Percentiles rank a stretch among this genome's conserved stretches.
Conservation (phyloP, 1,140 invertebrate genomes). For the Contarinia nasturtii region DNA sequence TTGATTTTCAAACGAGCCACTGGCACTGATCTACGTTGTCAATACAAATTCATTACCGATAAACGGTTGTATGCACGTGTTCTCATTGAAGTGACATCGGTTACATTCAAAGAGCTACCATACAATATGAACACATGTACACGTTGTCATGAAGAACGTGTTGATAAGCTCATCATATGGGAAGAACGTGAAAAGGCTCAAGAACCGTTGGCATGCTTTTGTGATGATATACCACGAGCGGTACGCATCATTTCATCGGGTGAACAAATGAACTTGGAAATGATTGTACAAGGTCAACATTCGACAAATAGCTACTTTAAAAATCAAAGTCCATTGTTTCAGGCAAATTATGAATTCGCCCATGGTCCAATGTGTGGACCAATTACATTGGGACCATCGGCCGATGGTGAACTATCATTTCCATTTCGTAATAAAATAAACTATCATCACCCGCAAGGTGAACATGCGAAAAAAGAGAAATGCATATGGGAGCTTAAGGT, state of each 20-base stretch:
- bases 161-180: slow-evolving; percentile 61
- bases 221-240: slow-evolving; percentile 36
- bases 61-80: slow-evolving; percentile 58
- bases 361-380: slow-evolving; percentile 75
- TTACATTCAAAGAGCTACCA: slow-evolving; percentile 40
- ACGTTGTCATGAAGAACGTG: slow-evolving; percentile 64
- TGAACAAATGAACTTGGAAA: slow-evolving; percentile 54
- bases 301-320: slow-evolving; percentile 75
- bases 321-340: slow-evolving; percentile 56
- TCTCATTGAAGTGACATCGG: slow-evolving; percentile 33
- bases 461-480: slow-evolving; percentile 39
- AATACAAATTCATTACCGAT: slow-evolving; percentile 67
- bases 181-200: slow-evolving; percentile 33
- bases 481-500: slow-evolving; percentile 77
- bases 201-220: slow-evolving; percentile 36
- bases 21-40: slow-evolving; percentile 48
- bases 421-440: slow-evolving; percentile 66
- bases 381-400: slow-evolving; percentile 48
- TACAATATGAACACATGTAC: slow-evolving; percentile 61
- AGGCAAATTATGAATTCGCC: slow-evolving; percentile 69
- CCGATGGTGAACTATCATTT: slow-evolving; percentile 67
- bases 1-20: slow-evolving; percentile 60
- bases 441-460: slow-evolving; percentile 41
- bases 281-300: slow-evolving; percentile 61
- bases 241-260: slow-evolving; percentile 51